Percentiles rank a stretch among this genome's conserved stretches.
Conservation (phyloP, 2,113 vertebrate species). For the Eupsittula cactorum region DNA sequence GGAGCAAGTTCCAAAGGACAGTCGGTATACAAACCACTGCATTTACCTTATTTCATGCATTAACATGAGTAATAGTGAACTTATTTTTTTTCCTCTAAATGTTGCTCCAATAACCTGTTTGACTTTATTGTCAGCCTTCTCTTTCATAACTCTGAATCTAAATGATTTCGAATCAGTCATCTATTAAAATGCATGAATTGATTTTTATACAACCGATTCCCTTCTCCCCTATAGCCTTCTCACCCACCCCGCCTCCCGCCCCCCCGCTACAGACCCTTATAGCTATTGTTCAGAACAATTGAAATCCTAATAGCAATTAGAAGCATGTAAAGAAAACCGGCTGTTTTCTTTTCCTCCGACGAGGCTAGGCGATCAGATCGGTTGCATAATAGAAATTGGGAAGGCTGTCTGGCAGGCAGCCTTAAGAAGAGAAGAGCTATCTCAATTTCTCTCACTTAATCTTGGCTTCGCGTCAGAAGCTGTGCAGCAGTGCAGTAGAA, state of each 20-base stretch:
- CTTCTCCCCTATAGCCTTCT: not conserved
- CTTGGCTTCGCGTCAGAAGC: constrained; percentile 92
- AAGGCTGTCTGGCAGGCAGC: constrained; percentile 79
- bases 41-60: not conserved
- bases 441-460: constrained; percentile 88
- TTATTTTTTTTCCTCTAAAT: not conserved
- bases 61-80: not conserved
- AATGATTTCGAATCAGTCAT: constrained; percentile 67
- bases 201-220: constrained; percentile 34
- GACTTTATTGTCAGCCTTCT: not conserved
- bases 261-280: not conserved
- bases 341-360: not conserved
- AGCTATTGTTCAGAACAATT: constrained; percentile 58
- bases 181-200: constrained; percentile 71
- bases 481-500: constrained; percentile 93
- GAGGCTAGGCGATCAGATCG: constrained; percentile 40
- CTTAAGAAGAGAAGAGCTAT: constrained; percentile 76
- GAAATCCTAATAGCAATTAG: not conserved
- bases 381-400: constrained; percentile 75
- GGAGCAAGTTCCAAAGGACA: not conserved
- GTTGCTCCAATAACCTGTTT: not conserved
- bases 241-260: accelerated
- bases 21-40: not conserved
- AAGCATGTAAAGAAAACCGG: constrained; percentile 30
- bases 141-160: constrained; percentile 50